A percentile compares a stretch with the other conserved stretches of the same genome.
Evolutionary conservation across 2,888 invertebrate species (phyloP).

Genomic region (Nasonovia ribisnigri): DNA sequence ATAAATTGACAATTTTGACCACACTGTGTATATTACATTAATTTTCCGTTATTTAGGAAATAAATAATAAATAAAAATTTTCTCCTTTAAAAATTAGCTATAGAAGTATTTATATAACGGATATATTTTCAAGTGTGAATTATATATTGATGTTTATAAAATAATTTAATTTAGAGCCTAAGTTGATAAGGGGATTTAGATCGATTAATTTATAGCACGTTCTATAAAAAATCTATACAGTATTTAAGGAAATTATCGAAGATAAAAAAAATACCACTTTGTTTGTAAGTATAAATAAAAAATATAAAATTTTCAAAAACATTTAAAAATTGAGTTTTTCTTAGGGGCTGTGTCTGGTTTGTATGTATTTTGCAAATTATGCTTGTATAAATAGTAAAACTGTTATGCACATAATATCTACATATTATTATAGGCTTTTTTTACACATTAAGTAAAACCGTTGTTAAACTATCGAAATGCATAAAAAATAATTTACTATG

Average conservation of each 20-base stretch:
- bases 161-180: neutral
- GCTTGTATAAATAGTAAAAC: neutral
- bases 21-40: too few relatives aligned
- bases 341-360: neutral
- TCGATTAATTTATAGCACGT: neutral
- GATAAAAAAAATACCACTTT: neutral
- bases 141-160: neutral
- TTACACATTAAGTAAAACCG: neutral
- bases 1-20: neutral
- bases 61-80: neutral
- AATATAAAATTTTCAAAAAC: neutral
- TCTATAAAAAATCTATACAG: too few relatives aligned
- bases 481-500: neutral
- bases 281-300: neutral
- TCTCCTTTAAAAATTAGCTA: neutral
- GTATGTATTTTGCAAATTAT: neutral
- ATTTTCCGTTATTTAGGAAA: neutral
- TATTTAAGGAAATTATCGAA: neutral
- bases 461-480: neutral
- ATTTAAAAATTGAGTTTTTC: neutral
- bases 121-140: neutral
- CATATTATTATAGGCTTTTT: neutral
- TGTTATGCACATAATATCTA: neutral
- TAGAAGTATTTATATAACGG: neutral
- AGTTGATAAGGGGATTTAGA: neutral